A percentile compares a stretch with the other conserved stretches of the same genome.
Evolutionary conservation across 1,140 invertebrate genomes (phyloP).

Genomic region (Gerris buenoi): DNA sequence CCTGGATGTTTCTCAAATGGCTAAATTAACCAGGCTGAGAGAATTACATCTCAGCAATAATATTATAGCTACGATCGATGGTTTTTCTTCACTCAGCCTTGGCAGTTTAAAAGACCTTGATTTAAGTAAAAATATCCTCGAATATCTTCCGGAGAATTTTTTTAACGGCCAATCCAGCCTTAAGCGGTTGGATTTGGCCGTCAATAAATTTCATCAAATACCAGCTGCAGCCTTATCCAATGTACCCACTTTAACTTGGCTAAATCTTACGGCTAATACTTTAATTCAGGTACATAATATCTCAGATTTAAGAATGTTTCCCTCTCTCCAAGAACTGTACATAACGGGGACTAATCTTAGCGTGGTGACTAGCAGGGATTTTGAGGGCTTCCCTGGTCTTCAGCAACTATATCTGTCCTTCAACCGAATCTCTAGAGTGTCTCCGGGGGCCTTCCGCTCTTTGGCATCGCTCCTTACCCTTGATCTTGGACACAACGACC

Average conservation of each 20-base stretch:
- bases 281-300: conserved; percentile 51
- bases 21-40: conserved; percentile 51
- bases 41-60: conserved; percentile 64
- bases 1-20: conserved; percentile 60
- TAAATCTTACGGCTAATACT: conserved; percentile 71
- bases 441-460: conserved; percentile 66
- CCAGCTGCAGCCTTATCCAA: conserved; percentile 47
- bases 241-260: conserved; percentile 50
- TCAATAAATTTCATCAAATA: conserved; percentile 65
- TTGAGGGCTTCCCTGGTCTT: conserved; percentile 64
- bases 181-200: conserved; percentile 58
- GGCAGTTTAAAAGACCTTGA: conserved; percentile 54
- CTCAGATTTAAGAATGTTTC: conserved; percentile 29
- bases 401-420: conserved; percentile 53
- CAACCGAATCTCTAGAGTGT: conserved; percentile 64
- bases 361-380: conserved; percentile 72
- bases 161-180: conserved; percentile 48
- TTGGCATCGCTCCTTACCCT: conserved; percentile 58
- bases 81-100: conserved; percentile 55
- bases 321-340: conserved; percentile 53
- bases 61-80: conserved; percentile 52
- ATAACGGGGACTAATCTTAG: conserved; percentile 68
- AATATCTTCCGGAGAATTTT: conserved; percentile 63
- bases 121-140: conserved; percentile 54
- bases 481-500: conserved; percentile 65